Conservation (phyloP, 2,888 invertebrate species). For the Limenitis camilla region DNA sequence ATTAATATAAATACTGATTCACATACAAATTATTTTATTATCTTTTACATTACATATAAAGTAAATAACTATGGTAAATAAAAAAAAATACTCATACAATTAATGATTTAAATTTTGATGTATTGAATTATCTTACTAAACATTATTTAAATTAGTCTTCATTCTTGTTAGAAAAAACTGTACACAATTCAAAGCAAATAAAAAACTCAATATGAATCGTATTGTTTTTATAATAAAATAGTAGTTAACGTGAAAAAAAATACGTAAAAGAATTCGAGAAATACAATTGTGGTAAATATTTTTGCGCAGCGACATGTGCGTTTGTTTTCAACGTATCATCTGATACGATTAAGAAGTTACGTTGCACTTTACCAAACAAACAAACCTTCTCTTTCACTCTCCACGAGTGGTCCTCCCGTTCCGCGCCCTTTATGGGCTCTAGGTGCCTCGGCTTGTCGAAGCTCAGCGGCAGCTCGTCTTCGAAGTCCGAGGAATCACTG, state of each 20-base stretch:
- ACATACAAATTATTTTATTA: background rate
- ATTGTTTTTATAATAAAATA: no score
- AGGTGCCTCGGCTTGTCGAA: constrained; percentile 80
- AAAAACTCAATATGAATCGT: no score
- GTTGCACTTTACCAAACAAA: constrained; percentile 25
- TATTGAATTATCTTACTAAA: no score
- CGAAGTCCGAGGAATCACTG: constrained; percentile 62
- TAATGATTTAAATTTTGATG: no score
- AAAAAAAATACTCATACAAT: no score
- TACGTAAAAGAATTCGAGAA: no score
- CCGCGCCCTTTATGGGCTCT: constrained; percentile 61
- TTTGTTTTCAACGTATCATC: constrained; percentile 52
- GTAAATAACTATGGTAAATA: background rate
- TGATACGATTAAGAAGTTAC: constrained; percentile 46
- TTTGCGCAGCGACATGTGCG: constrained; percentile 45
- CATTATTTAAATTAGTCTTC: no score
- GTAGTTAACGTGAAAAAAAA: no score
- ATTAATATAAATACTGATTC: no score
- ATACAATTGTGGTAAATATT: background rate
- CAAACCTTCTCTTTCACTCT: constrained; percentile 89
- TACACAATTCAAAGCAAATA: no score
- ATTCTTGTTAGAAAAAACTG: no score
- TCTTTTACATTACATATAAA: background rate
- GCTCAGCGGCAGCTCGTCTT: constrained; percentile 81
- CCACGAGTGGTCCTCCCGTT: constrained; percentile 89